These are phyloP conservation scores for Artibeus jamaicensis DNA, from an alignment of 2,797 vertebrate species.

Conservation along the genomic window DNA sequence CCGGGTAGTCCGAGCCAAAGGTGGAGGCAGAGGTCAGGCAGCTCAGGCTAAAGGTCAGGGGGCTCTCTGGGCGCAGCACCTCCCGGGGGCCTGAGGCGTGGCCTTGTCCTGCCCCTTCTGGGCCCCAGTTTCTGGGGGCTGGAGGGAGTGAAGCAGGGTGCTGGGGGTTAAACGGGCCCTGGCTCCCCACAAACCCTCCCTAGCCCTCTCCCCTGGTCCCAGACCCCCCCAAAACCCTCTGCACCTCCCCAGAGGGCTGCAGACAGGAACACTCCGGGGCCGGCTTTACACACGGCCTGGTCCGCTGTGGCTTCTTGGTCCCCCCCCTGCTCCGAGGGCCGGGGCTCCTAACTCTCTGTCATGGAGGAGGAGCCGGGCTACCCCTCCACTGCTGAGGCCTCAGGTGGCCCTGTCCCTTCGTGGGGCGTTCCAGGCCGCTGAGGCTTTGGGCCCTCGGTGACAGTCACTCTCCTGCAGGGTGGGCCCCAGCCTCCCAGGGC, in stretches of 20 bases:
- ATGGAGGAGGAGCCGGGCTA: fast-evolving
- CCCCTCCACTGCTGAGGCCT: neutral
- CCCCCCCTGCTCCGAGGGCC: neutral
- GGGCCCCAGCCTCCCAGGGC: neutral
- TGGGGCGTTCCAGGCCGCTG: neutral
- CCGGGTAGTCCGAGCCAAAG: no score
- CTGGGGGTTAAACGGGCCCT: fast-evolving
- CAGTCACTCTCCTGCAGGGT: fast-evolving
- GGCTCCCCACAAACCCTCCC: no score
- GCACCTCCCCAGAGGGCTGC: neutral
- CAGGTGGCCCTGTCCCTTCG: fast-evolving
- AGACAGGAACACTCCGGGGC: fast-evolving
- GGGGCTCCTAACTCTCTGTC: neutral
- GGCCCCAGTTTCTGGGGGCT: neutral
- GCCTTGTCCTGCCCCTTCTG: fast-evolving
- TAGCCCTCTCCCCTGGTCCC: fast-evolving
- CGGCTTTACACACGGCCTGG: fast-evolving
- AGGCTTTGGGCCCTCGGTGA: fast-evolving
- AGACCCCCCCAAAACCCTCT: neutral
- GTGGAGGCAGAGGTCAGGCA: neutral
- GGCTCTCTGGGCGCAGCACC: fast-evolving
- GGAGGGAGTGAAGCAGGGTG: fast-evolving
- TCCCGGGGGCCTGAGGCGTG: neutral
- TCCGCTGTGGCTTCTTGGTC: neutral
- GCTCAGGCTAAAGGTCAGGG: neutral